phyloP scores from a whole-genome alignment of 2,113 vertebrate genomes.

The Catharus fuscescens region DNA sequence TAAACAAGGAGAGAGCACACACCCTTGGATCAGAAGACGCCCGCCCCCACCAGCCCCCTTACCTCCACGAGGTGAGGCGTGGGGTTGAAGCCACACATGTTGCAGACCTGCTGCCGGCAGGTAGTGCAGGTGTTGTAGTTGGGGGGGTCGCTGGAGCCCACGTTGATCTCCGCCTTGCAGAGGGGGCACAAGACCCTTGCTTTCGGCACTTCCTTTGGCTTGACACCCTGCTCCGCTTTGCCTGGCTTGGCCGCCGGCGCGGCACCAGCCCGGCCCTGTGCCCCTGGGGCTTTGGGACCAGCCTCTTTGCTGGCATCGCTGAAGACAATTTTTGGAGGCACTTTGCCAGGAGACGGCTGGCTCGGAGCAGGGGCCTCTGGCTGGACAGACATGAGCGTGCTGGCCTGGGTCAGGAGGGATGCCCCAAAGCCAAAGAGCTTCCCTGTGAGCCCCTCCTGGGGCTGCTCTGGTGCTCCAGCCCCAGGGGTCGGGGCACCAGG shows the following conservation, averaged over 20 bases:
- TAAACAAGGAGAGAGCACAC: fast-evolving
- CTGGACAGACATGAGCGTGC: slow-evolving; percentile 92
- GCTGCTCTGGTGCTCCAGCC: slow-evolving; percentile 85
- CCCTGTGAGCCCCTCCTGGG: slow-evolving; percentile 94
- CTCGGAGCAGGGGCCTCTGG: slow-evolving; percentile 81
- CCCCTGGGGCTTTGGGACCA: slow-evolving; percentile 77
- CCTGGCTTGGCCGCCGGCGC: slow-evolving; percentile 20
- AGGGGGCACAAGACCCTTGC: slow-evolving; percentile 88
- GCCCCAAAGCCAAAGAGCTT: slow-evolving; percentile 97
- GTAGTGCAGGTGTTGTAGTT: slow-evolving; percentile 96
- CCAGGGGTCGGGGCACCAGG: slow-evolving; percentile 65
- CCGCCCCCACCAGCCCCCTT: slow-evolving; percentile 45
- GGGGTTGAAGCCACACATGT: slow-evolving; percentile 97
- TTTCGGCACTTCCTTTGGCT: slow-evolving; percentile 81
- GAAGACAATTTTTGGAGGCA: slow-evolving; percentile 88
- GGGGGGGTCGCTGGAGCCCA: slow-evolving; percentile 82
- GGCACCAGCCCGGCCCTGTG: slow-evolving; percentile 57
- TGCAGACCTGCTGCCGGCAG: slow-evolving; percentile 94
- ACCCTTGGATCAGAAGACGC: fast-evolving
- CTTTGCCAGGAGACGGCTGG: slow-evolving; percentile 86
- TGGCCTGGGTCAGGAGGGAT: slow-evolving; percentile 95
- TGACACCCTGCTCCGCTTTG: slow-evolving; percentile 72
- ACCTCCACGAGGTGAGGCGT: slow-evolving; percentile 95
- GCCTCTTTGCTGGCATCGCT: slow-evolving; percentile 84
- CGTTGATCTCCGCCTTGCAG: slow-evolving; percentile 92